A percentile compares a stretch with the other conserved stretches of the same genome.
phyloP scores from a whole-genome alignment of 2,888 invertebrate genomes.

The Apomyelois bistriatella region DNA sequence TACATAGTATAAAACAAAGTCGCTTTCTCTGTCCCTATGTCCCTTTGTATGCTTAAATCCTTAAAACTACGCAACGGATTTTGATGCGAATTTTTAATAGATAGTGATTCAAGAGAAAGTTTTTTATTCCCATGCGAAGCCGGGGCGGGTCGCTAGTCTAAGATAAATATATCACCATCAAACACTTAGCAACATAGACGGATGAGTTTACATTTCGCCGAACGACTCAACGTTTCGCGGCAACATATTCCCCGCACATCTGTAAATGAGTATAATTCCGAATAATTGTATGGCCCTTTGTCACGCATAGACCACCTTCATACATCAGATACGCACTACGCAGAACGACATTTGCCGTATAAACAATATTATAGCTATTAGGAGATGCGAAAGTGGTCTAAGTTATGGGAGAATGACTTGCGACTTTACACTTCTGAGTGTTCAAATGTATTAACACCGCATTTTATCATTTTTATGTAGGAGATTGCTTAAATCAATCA shows the following conservation, averaged over 20 bases:
- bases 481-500: too few species aligned
- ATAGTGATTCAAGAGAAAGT: too few species aligned
- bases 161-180: background rate
- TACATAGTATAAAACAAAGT: too few species aligned
- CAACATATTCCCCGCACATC: background rate
- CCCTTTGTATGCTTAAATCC: too few species aligned
- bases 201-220: background rate
- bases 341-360: slow-evolving; percentile 21
- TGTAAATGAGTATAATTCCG: slow-evolving; percentile 33
- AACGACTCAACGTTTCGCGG: background rate
- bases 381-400: slow-evolving; percentile 26
- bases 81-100: too few species aligned
- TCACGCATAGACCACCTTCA: slow-evolving; percentile 34
- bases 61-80: too few species aligned
- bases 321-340: slow-evolving; percentile 32
- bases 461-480: background rate
- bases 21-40: too few species aligned
- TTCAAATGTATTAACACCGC: too few species aligned
- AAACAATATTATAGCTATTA: slow-evolving; percentile 28
- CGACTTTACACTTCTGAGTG: background rate
- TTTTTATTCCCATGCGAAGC: too few species aligned
- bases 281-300: slow-evolving; percentile 36
- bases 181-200: slow-evolving; percentile 8
- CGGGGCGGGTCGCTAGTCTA: too few species aligned
- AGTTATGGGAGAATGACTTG: slow-evolving; percentile 6